These are phyloP conservation scores for Callithrix jacchus DNA, from an alignment of 2,113 vertebrate species.

Conservation along the genomic window DNA sequence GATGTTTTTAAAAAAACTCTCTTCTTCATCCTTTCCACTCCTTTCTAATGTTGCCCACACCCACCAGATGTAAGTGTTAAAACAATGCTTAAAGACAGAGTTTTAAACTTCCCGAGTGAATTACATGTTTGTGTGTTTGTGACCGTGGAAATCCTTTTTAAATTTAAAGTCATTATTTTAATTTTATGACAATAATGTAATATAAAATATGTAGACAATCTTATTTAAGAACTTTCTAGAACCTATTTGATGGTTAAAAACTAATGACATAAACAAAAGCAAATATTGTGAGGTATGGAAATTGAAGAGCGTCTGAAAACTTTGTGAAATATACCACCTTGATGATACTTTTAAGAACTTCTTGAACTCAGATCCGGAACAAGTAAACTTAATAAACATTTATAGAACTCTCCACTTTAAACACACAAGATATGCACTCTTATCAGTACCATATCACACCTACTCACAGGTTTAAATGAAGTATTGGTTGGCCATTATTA, in stretches of 20 bases:
- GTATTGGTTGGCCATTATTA: no score
- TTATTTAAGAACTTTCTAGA: slow-evolving; percentile 14
- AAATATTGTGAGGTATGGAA: background rate
- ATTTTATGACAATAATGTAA: background rate
- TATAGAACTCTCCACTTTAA: no score
- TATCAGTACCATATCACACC: no score
- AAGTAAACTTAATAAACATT: no score
- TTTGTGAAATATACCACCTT: background rate
- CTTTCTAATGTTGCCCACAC: background rate
- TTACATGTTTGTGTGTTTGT: background rate
- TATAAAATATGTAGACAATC: background rate
- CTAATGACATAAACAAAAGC: background rate
- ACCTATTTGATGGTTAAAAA: background rate
- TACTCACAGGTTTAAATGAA: no score
- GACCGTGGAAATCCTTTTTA: background rate
- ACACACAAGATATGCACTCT: no score
- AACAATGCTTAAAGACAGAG: background rate
- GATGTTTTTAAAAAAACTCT: background rate
- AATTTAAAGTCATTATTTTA: background rate
- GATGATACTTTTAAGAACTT: background rate
- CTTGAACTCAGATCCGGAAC: no score
- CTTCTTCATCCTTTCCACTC: background rate
- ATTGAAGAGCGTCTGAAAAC: background rate
- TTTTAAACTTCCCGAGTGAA: background rate
- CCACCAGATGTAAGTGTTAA: background rate